Conservation (phyloP, 2,888 invertebrate species). For the Cosmia pyralina region DNA sequence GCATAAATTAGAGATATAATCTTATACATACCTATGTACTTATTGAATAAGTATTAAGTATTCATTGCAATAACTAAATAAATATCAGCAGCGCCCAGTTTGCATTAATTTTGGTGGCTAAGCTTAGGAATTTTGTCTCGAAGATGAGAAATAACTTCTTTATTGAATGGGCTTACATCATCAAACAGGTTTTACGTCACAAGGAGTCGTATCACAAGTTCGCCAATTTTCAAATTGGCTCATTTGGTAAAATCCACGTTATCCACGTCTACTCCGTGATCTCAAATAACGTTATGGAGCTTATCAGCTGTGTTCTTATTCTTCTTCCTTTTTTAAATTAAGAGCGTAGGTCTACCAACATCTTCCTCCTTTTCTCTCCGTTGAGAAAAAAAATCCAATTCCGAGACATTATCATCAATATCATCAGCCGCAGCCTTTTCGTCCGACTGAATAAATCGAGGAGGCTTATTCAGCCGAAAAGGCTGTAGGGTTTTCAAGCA, state of each 20-base stretch:
- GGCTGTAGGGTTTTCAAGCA: background rate
- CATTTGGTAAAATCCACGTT: too few species aligned
- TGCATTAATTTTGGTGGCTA: background rate
- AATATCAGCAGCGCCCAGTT: conserved; percentile 20
- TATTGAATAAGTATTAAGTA: background rate
- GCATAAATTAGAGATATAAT: conserved; percentile 10
- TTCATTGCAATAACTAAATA: background rate
- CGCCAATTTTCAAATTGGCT: background rate
- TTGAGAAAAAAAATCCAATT: background rate
- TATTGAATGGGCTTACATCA: conserved; percentile 3
- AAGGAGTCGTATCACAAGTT: background rate
- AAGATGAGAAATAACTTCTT: conserved; percentile 11
- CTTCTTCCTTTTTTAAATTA: too few species aligned
- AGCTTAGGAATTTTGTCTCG: background rate
- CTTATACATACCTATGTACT: too few species aligned
- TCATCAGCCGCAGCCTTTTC: too few species aligned
- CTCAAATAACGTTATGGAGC: background rate
- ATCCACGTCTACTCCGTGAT: background rate
- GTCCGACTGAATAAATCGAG: background rate
- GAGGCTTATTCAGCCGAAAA: background rate
- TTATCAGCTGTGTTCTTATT: too few species aligned
- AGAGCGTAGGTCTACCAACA: background rate
- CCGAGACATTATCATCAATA: background rate
- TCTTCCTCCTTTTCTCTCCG: background rate
- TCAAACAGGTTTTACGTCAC: background rate